Base-by-base conservation (phyloP, 2,797 vertebrate species). In the Crypturellus tataupa region DNA sequence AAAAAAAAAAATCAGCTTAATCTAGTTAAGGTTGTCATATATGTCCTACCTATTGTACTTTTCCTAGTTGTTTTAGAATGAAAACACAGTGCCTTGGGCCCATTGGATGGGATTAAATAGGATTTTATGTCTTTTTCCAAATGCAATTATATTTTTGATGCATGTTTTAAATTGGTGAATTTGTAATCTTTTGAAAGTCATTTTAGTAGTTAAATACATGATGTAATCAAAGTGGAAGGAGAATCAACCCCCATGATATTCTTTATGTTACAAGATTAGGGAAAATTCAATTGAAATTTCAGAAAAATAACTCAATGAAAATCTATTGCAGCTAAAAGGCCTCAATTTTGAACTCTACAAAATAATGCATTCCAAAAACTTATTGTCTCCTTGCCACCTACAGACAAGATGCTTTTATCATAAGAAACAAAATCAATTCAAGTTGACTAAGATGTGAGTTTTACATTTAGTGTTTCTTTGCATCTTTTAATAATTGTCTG, bases 231-330 rank as follows among this genome's bases (percentile, higher is more conserved):
- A 69, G 60, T 35, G 11, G 33, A 63, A 58, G 76, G 37, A 37
- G 39, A 47, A 33, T 19, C 13, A 35, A 39, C 65, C 9, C 2
- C 18, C 31, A 1, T 14, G 4, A 39, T 46, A 40, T 0, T 37
- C 4, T 72, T 83, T 39, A 44, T 42, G 4, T 9, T 59, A 70
- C 81, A 79, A 81, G 40, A 11, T 1, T 23, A 33, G 4, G 25
- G 31, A 79, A 87, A 84, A 63, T 25, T 60, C 23, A 33, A 7
- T 31, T 67, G 33, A 68, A 68, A 75, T 44, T 29, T 23, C 19
- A 9, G 49, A 29, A 65, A 35, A 69, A 3, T 51, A 77, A 56
- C 11, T 60, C 23, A 47, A 0, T 5, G 29, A 84, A 88, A 56
- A 46, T n/a, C 23, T 55, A 4, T 49, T 44, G n/a, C 5, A 69